Evolutionary conservation across 2,113 vertebrate species (phyloP), one percentile per base, ranked within the genome.

Genomic region (Poeciliopsis prolifica): DNA sequence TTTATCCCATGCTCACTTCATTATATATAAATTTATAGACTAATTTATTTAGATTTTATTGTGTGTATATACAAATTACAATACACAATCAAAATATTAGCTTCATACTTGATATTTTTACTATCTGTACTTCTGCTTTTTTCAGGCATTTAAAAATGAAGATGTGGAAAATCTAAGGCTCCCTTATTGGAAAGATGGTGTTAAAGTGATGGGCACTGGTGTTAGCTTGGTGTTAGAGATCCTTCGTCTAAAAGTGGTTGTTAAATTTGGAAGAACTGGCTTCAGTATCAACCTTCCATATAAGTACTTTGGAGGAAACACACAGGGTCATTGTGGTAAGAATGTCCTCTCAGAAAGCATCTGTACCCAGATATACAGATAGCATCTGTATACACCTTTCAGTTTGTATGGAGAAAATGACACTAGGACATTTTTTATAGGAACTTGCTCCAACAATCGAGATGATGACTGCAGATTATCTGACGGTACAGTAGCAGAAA

Each of bases 261-360:
- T 98, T 78, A 93, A 91, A 69, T 99, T 96, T 93, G 96, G 96
- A 3, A 94, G 96, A 73, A 92, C 95, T 68, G 88, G 95, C 63
- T 99, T 99, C 82, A 93, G 94, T 19, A 77, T 98, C 69, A 87
- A 48, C 33, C 87, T 99, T 91, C 96, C 97, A 13, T 94, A 89
- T 88, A 4, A 58, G 7, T 14, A 70, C 22, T 99, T 99, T 75
- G 95, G 95, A 62, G 92, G 91, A 70, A 99, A 99, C 86, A 98
- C 97, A 30, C 94, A 96, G 40, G 98, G 98, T 73, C 98, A 98
- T 58, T 99, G 98, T 76, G 98, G 98, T 99, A 87, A 89, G 92
- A 65, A 26, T 7, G 28, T 3, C 54, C 8, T 61, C n/a, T 44
- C 2, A 15, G 13, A 33, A 35, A 10, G 35, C 9, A 33, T n/a